phyloP scores from a whole-genome alignment of 2,888 invertebrate genomes.

The Calephelis perditalis region DNA sequence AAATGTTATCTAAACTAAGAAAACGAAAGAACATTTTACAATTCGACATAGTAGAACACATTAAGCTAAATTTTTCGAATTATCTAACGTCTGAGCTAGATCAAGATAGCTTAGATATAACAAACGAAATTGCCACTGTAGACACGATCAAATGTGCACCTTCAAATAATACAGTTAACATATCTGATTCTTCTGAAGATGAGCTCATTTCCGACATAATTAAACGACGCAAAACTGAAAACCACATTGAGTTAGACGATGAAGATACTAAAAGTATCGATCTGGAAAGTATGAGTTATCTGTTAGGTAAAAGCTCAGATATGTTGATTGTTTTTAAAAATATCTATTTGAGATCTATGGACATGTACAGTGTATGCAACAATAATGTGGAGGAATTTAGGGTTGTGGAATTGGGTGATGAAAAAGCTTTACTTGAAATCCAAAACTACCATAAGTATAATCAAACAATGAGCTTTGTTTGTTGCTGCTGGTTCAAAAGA shows the following conservation, averaged over 20 bases:
- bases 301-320: background rate
- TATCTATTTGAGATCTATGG: background rate
- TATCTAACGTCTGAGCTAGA: too few species aligned
- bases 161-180: background rate
- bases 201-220: background rate
- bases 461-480: conserved; percentile 4
- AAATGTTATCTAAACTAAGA: conserved; percentile 1
- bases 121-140: too few species aligned
- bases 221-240: background rate
- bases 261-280: too few species aligned
- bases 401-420: background rate
- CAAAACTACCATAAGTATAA: background rate
- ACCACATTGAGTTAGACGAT: too few species aligned
- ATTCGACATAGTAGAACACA: too few species aligned
- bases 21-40: background rate
- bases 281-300: too few species aligned
- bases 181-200: conserved; percentile 1
- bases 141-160: too few species aligned
- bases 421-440: background rate
- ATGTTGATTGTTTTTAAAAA: conserved; percentile 3
- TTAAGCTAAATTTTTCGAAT: too few species aligned
- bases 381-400: background rate
- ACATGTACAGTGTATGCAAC: background rate
- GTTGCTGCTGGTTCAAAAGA: conserved; percentile 40
- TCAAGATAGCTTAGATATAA: too few species aligned